phyloP scores from a whole-genome alignment of 2,888 invertebrate species.

The Crocallis elinguaria region DNA sequence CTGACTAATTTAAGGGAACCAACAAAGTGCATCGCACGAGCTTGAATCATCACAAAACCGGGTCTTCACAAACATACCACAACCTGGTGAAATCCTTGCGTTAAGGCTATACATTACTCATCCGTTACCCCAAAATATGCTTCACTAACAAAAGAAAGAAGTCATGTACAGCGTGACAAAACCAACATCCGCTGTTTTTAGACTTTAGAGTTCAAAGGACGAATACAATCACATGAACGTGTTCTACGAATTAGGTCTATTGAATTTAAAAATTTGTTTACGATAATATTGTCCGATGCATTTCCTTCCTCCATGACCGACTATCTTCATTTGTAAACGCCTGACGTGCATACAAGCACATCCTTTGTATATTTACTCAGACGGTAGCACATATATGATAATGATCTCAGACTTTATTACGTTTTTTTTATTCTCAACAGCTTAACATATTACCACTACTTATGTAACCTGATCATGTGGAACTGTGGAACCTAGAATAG shows the following conservation, averaged over 20 bases:
- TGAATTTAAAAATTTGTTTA: constrained; percentile 30
- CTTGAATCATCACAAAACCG: constrained; percentile 45
- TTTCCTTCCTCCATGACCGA: constrained; percentile 27
- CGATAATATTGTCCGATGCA: constrained; percentile 21
- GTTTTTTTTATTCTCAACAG: not conserved
- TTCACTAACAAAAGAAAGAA: not conserved
- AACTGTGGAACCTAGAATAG: too few species aligned
- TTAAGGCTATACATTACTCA: constrained; percentile 19
- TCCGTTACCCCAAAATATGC: constrained; percentile 1
- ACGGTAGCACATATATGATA: constrained; percentile 23
- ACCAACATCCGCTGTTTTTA: constrained; percentile 21
- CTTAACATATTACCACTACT: too few species aligned
- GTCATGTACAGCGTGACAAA: constrained; percentile 12
- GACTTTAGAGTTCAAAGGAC: constrained; percentile 37
- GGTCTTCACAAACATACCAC: constrained; percentile 22
- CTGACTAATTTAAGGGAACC: constrained; percentile 50
- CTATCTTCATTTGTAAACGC: constrained; percentile 33
- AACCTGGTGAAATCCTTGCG: constrained; percentile 5
- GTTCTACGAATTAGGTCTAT: constrained; percentile 42
- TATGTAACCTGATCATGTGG: too few species aligned
- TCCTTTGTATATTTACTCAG: constrained; percentile 36
- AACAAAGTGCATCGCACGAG: constrained; percentile 46
- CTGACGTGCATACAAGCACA: constrained; percentile 25
- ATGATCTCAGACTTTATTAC: constrained; percentile 17
- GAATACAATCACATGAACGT: constrained; percentile 44